These are phyloP conservation scores for Neogobius melanostomus DNA, from an alignment of 2,113 vertebrate genomes.

Conservation along the genomic window DNA sequence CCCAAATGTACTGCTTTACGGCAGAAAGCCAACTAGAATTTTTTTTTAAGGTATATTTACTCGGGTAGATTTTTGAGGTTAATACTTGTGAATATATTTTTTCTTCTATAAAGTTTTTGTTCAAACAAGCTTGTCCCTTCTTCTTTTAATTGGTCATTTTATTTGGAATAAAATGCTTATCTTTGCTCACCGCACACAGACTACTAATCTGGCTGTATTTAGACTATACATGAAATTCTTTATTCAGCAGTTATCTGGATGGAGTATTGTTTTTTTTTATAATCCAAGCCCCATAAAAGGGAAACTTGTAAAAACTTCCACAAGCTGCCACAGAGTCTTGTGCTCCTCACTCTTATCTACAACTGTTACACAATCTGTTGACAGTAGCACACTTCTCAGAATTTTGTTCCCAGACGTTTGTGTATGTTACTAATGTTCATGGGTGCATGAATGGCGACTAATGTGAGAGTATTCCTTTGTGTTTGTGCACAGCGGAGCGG, in stretches of 20 bases:
- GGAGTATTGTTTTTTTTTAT: slow-evolving; percentile 2
- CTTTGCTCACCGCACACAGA: neutral
- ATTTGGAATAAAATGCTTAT: neutral
- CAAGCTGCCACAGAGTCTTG: neutral
- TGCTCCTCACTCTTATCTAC: slow-evolving; percentile 11
- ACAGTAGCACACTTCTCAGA: slow-evolving; percentile 22
- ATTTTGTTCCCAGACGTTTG: neutral
- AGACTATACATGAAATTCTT: neutral
- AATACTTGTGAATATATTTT: neutral
- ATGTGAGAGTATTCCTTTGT: neutral
- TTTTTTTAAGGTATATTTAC: neutral
- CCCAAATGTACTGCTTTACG: neutral
- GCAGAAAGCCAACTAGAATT: neutral
- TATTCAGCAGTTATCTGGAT: neutral
- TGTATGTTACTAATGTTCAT: neutral
- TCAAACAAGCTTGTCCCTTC: neutral
- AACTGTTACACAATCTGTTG: slow-evolving; percentile 24
- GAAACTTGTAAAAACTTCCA: neutral
- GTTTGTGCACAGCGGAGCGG: slow-evolving; percentile 81
- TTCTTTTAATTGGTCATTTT: too few species aligned
- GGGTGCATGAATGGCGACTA: neutral
- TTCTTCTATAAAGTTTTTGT: neutral
- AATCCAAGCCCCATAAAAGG: neutral
- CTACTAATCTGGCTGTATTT: neutral
- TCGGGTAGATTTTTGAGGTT: neutral